A percentile compares a stretch with the other conserved stretches of the same genome.
Conservation (phyloP, 2,888 invertebrate species). For the Incurvaria masculella region DNA sequence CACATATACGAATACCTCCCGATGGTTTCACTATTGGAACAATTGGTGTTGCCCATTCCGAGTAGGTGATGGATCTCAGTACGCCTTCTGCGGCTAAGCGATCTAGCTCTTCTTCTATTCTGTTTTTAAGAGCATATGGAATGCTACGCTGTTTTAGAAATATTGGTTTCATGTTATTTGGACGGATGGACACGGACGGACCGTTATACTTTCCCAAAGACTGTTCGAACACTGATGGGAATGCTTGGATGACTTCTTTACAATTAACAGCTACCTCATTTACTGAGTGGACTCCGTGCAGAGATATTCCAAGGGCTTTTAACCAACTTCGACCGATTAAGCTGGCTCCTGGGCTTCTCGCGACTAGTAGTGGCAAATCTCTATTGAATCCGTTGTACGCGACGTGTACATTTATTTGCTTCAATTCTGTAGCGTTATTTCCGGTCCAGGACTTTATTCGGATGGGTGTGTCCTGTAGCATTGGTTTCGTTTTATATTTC, state of each 20-base stretch:
- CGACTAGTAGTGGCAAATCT: background rate
- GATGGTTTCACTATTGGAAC: constrained; percentile 9
- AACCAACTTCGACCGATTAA: background rate
- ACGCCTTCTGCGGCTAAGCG: too few species aligned
- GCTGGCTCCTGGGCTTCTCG: background rate
- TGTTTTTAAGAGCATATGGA: too few species aligned
- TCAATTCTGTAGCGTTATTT: too few species aligned
- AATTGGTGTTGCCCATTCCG: constrained; percentile 13
- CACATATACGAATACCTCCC: constrained; percentile 13
- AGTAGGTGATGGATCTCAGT: constrained; percentile 11
- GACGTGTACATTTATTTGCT: too few species aligned
- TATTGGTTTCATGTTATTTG: constrained; percentile 10
- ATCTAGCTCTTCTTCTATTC: too few species aligned
- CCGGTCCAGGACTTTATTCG: too few species aligned
- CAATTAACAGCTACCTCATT: background rate
- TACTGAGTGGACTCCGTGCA: background rate
- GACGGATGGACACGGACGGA: background rate
- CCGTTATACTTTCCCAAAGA: background rate
- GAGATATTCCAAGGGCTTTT: background rate
- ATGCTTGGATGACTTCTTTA: background rate
- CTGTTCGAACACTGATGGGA: background rate
- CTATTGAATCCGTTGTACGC: too few species aligned
- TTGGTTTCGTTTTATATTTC: too few species aligned
- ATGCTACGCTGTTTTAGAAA: constrained; percentile 17
- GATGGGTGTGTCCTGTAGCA: too few species aligned